Base-by-base conservation (phyloP, 1,140 invertebrate species). In the Aphelinus atriplicis region DNA sequence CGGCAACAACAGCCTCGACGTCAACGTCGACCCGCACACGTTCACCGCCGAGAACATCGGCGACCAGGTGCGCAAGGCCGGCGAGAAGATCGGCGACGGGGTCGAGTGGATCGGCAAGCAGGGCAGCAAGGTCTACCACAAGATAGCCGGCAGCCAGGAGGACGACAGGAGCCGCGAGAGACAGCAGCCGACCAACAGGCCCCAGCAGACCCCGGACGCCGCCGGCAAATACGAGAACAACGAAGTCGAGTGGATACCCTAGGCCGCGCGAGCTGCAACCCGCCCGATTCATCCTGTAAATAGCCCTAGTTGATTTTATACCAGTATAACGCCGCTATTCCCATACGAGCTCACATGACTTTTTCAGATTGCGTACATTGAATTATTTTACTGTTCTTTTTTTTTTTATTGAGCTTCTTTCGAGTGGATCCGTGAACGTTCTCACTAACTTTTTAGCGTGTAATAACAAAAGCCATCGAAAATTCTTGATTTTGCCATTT, bases 1-100 rank as follows among this genome's bases (percentile, higher is more conserved):
- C 0, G 88, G 90, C 7, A 88, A 88, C n/a, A 88, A 90, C 66
- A 91, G 90, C 3, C 86, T 94, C 2, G 91, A 94, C 80, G 91
- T 95, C 58, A 91, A 92, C 79, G 91, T 95, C 61, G 90, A 95
- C 77, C 92, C 92, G 0, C 89, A 93, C 3, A 95, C 94, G 0
- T 94, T 95, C 81, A 92, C 90, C 0, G 88, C 92, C 0, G 89
- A 93, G 69, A 93, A 91, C 77, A 88, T 94, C n/a, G 93, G 91
- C 0, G 89, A 90, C 6, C 90, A 90, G 1, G 91, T 94, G 0
- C 89, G 91, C 50, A 94, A 93, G 83, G 93, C 92, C 51, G 93
- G 93, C 0, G 91, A 91, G 62, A 93, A 91, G 80, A 89, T 94
- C 48, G 93, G 93, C 47, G 90, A 91, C 77, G 91, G 91, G 1